Percentiles rank a stretch among this genome's conserved stretches.
Evolutionary conservation across 2,113 vertebrate species (phyloP).

Genomic region (Galeopterus variegatus): DNA sequence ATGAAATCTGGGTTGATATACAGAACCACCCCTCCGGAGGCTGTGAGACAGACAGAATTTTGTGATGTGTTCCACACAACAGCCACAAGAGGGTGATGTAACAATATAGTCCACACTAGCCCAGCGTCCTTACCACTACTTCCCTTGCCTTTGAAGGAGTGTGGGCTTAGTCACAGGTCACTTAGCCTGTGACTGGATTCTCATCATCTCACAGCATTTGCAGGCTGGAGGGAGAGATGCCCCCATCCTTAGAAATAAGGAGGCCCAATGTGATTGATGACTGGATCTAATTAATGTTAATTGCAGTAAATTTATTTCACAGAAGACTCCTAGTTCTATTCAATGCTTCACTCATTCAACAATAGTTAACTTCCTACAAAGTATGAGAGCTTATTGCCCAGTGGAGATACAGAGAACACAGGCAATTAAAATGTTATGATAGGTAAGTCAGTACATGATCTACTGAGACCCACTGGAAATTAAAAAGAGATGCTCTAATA

Average conservation of each 20-base stretch:
- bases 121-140: rapidly evolving
- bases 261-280: neutral
- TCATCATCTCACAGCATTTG: neutral
- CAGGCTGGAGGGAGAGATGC: neutral
- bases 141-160: neutral
- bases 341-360: neutral
- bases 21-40: neutral
- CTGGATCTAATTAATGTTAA: neutral
- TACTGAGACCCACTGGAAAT: neutral
- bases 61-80: neutral
- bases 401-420: neutral
- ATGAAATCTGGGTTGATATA: neutral
- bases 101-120: neutral
- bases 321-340: neutral
- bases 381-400: neutral
- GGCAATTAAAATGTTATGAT: neutral
- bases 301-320: neutral
- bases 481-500: neutral
- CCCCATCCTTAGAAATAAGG: neutral
- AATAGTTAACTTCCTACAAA: neutral
- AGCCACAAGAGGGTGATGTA: conserved; percentile 59
- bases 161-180: neutral
- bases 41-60: neutral
- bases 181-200: neutral
- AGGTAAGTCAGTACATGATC: neutral